Evolutionary conservation across 2,113 vertebrate genomes (phyloP).

Genomic region (Lepisosteus oculatus): DNA sequence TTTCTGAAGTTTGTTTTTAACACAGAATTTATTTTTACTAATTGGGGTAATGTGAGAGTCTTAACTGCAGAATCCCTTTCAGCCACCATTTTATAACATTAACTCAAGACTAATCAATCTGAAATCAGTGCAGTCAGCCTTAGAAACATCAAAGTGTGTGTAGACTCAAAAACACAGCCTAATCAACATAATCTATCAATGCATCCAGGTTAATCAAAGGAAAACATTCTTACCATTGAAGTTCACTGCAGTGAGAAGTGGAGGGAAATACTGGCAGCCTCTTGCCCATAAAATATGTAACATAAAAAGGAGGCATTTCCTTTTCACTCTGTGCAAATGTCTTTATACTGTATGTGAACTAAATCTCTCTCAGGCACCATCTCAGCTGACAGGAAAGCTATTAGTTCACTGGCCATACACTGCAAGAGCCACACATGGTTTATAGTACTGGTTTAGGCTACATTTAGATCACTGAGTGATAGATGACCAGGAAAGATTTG

Average conservation of each 20-base stretch:
- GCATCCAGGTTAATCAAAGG: neutral
- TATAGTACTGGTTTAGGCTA: neutral
- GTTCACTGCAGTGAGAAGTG: neutral
- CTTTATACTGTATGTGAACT: conserved; percentile 6
- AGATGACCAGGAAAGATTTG: conserved; percentile 29
- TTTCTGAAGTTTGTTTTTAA: no score
- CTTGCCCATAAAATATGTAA: neutral
- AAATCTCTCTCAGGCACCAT: conserved; percentile 25
- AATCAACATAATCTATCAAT: neutral
- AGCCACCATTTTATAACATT: no score
- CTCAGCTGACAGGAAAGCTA: conserved; percentile 3
- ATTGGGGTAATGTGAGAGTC: no score
- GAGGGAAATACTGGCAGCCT: neutral
- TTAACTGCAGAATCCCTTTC: no score
- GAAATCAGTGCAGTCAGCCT: no score
- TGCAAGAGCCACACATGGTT: neutral
- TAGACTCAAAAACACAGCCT: neutral
- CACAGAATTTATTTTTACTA: no score
- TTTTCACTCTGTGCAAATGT: conserved; percentile 21
- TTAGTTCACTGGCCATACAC: neutral
- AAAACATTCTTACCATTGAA: neutral
- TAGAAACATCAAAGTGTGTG: no score
- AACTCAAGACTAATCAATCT: no score
- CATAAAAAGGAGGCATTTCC: neutral
- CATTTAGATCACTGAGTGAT: conserved; percentile 17